phyloP scores from a whole-genome alignment of 2,888 invertebrate genomes.

The Timema podura region DNA sequence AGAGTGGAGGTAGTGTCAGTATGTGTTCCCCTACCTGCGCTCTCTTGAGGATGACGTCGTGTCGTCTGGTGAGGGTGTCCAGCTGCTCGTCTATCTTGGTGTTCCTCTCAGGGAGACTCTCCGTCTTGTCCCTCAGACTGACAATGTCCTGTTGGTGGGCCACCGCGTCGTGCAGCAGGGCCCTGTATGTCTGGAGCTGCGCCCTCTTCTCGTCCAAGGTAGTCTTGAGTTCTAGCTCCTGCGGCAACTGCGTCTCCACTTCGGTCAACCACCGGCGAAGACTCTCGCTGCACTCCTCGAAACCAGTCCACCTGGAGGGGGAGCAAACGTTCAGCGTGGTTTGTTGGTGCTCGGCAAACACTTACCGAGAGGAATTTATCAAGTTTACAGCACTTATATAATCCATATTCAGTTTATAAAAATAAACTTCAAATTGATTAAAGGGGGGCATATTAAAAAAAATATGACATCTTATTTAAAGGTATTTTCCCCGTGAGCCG shows the following conservation, averaged over 20 bases:
- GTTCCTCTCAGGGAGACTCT: constrained; percentile 72
- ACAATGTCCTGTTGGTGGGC: constrained; percentile 81
- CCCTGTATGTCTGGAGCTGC: constrained; percentile 78
- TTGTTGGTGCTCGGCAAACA: no score
- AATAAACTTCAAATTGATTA: no score
- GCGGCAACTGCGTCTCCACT: constrained; percentile 69
- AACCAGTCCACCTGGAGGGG: constrained; percentile 71
- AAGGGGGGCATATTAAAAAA: no score
- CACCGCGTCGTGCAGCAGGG: constrained; percentile 75
- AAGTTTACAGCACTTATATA: no score
- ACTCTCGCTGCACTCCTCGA: constrained; percentile 77
- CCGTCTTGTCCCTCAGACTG: constrained; percentile 74
- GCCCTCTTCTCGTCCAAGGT: constrained; percentile 88
- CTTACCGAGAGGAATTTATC: no score
- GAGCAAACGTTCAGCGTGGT: background rate
- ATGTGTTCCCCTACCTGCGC: constrained; percentile 49
- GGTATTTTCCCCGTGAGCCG: no score
- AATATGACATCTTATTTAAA: no score
- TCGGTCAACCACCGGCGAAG: constrained; percentile 75
- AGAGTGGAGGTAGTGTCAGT: no score
- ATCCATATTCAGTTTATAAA: no score
- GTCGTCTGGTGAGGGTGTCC: constrained; percentile 64
- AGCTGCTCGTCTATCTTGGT: constrained; percentile 70
- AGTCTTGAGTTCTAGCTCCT: constrained; percentile 74
- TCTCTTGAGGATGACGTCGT: constrained; percentile 63